Base-by-base conservation (phyloP, 2,797 vertebrate genomes). In the Mus minutoides region DNA sequence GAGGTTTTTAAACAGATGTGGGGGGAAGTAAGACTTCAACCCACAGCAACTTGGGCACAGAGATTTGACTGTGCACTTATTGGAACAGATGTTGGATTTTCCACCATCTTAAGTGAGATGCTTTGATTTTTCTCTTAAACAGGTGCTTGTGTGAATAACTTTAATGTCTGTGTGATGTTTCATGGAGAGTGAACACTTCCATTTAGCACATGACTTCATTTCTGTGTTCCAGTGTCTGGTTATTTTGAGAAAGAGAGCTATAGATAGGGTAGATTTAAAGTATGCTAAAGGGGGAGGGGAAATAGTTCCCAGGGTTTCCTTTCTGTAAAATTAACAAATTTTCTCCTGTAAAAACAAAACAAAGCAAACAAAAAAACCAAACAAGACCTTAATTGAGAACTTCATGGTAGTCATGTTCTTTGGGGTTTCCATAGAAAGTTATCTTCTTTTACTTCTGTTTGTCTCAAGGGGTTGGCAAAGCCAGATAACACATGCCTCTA, bases 341-440 rank as follows among this genome's bases (percentile, higher is more conserved):
- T 17, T 90, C 22, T 91, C 91, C 67, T 16, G 6, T 10, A 93
- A 96, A 94, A 94, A 19, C 49, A 34, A 31, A 93, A 96, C 95
- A 94, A 14, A 22, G 2, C 6, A 58, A 58, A 58, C 16, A 58
- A 58, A 22, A 58, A 58, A 58, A 58, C 1, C 49, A 49, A 34
- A 34, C 69, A 49, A 12, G 8, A 34, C 34, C 86, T 67, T 78
- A 54, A 54, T 93, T 98, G 34, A 85, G 6, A 34, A 46, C 13
- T 62, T 4, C 88, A 6, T 1, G 19, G 64, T 31, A 40, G 2
- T 84, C 78, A 37, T 2, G 8, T 46, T 34, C 46, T 80, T 83
- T 94, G 3, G 84, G 34, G 29, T 90, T 75, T 86, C 17, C 58
- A 2, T 2, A 9, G 11, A n/a, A 31, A 17, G 22, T 13, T 58